These are phyloP conservation scores for Sinocyclocheilus anshuiensis DNA, from an alignment of 2,113 vertebrate species.

Conservation along the genomic window DNA sequence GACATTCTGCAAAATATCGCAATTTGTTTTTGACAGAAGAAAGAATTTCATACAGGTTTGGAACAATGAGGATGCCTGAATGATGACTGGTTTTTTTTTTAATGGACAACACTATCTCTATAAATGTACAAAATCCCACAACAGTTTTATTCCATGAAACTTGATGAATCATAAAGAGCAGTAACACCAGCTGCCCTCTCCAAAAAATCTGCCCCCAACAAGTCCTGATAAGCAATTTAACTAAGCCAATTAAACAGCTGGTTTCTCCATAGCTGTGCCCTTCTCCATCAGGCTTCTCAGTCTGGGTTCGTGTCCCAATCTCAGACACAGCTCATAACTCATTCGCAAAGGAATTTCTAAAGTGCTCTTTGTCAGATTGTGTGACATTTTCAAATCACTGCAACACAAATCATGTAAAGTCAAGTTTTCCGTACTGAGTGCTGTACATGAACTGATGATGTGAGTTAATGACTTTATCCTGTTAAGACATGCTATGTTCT, in stretches of 20 bases:
- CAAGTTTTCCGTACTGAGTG: background rate
- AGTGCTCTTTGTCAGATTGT: slow-evolving; percentile 44
- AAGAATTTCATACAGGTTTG: background rate
- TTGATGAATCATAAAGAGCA: background rate
- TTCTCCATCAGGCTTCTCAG: slow-evolving; percentile 50
- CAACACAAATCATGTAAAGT: slow-evolving; percentile 38
- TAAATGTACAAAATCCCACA: background rate
- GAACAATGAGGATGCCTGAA: background rate
- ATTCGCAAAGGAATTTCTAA: slow-evolving; percentile 44
- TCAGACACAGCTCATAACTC: slow-evolving; percentile 55
- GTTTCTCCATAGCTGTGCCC: background rate
- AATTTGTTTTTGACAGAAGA: background rate
- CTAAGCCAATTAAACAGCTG: slow-evolving; percentile 60
- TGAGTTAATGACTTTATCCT: background rate
- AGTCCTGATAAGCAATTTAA: slow-evolving; percentile 57
- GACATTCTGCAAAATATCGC: background rate
- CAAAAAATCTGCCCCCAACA: slow-evolving; percentile 24
- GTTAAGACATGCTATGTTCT: background rate
- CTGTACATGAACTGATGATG: background rate
- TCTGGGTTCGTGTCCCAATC: slow-evolving; percentile 56
- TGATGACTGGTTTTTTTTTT: background rate
- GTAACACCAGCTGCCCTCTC: background rate
- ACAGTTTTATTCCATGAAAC: background rate
- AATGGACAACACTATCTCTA: background rate
- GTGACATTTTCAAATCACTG: slow-evolving; percentile 46